Evolutionary conservation across 23 tunicate genomes (phyloP), one percentile per base, ranked within the genome.

Genomic region (Halocynthia roretzi): DNA sequence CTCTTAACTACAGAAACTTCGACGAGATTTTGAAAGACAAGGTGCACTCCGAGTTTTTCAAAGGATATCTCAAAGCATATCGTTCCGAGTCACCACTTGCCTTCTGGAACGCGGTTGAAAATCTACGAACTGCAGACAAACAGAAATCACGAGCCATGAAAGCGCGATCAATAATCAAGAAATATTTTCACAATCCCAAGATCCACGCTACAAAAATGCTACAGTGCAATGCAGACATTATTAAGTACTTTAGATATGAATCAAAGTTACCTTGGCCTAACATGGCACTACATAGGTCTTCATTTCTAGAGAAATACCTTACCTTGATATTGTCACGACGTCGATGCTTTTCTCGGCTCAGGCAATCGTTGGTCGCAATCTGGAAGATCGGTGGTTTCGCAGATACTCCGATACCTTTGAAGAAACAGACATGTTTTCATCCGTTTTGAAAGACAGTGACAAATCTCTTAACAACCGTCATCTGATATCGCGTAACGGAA

Each of bases 71-170:
- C 67, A 88, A 83, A 73, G 70, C 84, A 6, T 60, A 83, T 58
- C 58, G 86, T 18, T 56, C 82, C 9, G 95, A 88, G 6, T 19
- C 60, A 10, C 87, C 95, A 7, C 15, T 88, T 17, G 20, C 60
- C 8, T 88, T 83, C 52, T 88, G 95, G 95, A 52, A 71, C 7
- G 87, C 95, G 0, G 95, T 88, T n/a, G 95, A 88, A 22, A 72
- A 56, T 17, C 9, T 88, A 71, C 70, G 87, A 49, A 71, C 51
- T 22, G 60, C 80, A 9, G 82, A 78, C n/a, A 88, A 72, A 53
- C n/a, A 50, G 10, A 88, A 83, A 72, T 62, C 65, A 22, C 80
- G 87, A 8, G 87, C 83, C 5, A 63, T 74, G 7, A 76, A 83
- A 56, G 95, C 95, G 51, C 77, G 78, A 11, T 11, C 12, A 10